Conservation (phyloP, 2,113 vertebrate genomes). For the Brachyhypopomus occidentalis region DNA sequence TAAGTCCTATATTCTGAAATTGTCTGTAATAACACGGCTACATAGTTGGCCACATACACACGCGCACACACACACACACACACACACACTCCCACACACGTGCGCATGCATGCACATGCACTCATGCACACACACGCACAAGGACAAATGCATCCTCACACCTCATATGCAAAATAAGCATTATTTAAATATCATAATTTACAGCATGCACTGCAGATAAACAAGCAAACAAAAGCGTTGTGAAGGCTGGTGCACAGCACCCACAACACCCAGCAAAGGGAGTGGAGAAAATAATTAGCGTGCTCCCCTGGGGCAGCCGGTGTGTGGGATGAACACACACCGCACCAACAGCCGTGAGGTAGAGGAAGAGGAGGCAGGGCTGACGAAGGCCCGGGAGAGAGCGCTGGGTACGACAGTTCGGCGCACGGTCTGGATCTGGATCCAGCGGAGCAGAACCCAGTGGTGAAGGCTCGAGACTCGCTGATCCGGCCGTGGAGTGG, state of each 20-base stretch:
- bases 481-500: too few species aligned
- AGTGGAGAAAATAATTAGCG: not conserved
- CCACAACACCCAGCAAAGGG: not conserved
- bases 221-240: not conserved
- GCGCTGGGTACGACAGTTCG: not conserved
- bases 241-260: not conserved
- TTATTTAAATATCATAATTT: not conserved
- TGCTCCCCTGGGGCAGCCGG: not conserved
- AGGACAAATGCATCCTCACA: too few species aligned
- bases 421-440: too few species aligned
- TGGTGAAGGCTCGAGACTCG: too few species aligned
- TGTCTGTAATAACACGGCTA: not conserved
- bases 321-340: not conserved
- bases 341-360: not conserved
- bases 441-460: too few species aligned
- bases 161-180: too few species aligned
- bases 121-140: too few species aligned
- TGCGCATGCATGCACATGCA: too few species aligned
- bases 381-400: not conserved
- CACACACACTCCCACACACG: too few species aligned
- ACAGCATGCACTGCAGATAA: not conserved
- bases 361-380: not conserved
- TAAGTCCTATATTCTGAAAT: conserved; percentile 35
- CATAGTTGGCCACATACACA: not conserved
- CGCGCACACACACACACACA: too few species aligned